These are phyloP conservation scores for Acrocephalus kingi DNA, from an alignment of 2,113 vertebrate genomes.

Conservation along the genomic window DNA sequence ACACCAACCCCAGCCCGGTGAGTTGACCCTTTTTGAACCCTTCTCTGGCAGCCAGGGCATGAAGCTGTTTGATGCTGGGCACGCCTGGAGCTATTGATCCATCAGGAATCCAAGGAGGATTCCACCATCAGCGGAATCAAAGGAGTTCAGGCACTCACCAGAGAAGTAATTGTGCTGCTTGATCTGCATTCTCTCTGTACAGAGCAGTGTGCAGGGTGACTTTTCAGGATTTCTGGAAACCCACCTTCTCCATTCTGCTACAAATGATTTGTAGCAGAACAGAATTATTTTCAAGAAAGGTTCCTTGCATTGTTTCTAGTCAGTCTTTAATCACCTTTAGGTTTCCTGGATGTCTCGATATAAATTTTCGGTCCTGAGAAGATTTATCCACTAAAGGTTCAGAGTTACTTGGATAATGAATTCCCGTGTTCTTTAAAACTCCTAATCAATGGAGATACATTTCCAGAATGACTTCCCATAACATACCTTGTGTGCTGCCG, in stretches of 20 bases:
- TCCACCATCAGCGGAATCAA: not conserved
- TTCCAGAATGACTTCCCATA: slow-evolving; percentile 23
- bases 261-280: not conserved
- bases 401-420: not conserved
- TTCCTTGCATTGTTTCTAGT: not conserved
- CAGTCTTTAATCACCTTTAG: slow-evolving; percentile 10
- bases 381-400: not conserved
- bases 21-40: not conserved
- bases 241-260: not conserved
- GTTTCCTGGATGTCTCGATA: not conserved
- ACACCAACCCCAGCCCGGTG: not conserved
- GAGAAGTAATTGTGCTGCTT: not conserved
- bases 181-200: not conserved
- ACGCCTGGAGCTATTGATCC: not conserved
- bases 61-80: not conserved
- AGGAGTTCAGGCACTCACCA: not conserved
- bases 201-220: not conserved
- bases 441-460: not conserved
- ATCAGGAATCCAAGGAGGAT: not conserved
- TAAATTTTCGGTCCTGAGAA: not conserved
- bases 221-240: not conserved
- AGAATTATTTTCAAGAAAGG: not conserved
- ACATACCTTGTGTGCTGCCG: not conserved
- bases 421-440: slow-evolving; percentile 5
- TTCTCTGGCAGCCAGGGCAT: not conserved